These are phyloP conservation scores for Anseranas semipalmata DNA, from an alignment of 2,113 vertebrate species.

Conservation along the genomic window DNA sequence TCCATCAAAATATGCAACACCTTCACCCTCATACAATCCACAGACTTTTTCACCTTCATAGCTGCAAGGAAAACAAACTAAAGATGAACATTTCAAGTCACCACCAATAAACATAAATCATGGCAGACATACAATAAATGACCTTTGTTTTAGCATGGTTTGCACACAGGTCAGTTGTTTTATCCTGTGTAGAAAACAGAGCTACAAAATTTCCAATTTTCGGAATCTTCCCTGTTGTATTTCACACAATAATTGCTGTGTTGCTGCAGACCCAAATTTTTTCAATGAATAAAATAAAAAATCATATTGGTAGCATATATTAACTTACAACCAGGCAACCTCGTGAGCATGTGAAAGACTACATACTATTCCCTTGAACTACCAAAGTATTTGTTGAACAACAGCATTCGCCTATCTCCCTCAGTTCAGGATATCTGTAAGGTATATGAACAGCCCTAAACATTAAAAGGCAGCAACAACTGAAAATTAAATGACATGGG, in stretches of 20 bases:
- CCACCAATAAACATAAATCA: background rate
- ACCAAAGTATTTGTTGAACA: background rate
- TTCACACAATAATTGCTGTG: background rate
- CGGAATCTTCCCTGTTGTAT: background rate
- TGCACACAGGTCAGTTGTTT: background rate
- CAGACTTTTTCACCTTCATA: conserved; percentile 82
- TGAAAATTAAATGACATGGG: background rate
- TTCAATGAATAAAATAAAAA: background rate
- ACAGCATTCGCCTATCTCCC: background rate
- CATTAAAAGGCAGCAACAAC: background rate
- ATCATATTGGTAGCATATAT: background rate
- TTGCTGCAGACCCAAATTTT: background rate
- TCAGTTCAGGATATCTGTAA: background rate
- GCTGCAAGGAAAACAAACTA: conserved; percentile 69
- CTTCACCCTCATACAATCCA: conserved; percentile 83
- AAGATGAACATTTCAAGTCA: background rate
- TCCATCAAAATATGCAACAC: conserved; percentile 82
- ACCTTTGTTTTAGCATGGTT: background rate
- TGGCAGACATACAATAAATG: background rate
- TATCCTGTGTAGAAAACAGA: background rate
- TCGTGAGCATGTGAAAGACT: background rate
- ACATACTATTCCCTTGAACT: background rate
- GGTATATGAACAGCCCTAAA: background rate
- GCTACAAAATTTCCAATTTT: background rate
- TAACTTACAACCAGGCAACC: background rate